Evolutionary conservation across 2,797 vertebrate species (phyloP).

Genomic region (Eulemur coronatus): DNA sequence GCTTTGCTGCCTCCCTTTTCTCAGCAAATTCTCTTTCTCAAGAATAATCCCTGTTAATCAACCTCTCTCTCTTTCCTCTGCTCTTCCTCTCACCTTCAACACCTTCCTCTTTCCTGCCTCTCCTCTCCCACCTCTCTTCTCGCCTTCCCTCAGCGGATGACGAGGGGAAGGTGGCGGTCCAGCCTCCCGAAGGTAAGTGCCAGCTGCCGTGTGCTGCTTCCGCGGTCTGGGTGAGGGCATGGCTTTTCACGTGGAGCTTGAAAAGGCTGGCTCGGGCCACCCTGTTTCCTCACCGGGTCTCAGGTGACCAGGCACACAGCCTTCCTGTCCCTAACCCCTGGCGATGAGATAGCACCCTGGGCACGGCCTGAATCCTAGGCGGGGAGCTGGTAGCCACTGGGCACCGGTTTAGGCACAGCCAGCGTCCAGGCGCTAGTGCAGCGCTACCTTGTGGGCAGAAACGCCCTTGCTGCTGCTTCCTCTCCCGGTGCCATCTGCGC

Average conservation of each 20-base stretch:
- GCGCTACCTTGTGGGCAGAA: neutral
- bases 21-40: neutral
- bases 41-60: constrained; percentile 67
- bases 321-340: neutral
- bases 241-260: neutral
- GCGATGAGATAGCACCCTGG: neutral
- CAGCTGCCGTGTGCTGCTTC: neutral
- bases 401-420: neutral
- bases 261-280: neutral
- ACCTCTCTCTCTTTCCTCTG: constrained; percentile 67
- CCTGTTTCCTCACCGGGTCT: neutral
- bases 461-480: neutral
- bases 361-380: neutral
- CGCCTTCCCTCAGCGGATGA: constrained; percentile 88
- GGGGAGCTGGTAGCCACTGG: neutral
- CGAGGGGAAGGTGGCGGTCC: constrained; percentile 81
- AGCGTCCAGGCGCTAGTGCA: neutral
- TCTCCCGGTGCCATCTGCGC: fast-evolving
- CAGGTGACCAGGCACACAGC: neutral
- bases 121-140: constrained; percentile 66
- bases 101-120: constrained; percentile 43
- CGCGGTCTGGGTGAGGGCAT: neutral
- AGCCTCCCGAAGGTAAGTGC: constrained; percentile 92
- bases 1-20: neutral
- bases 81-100: neutral